Evolutionary conservation across 92 coral and sea anemone species (phyloP), one percentile per base, ranked within the genome.

Genomic region (Paragorgia papillata): DNA sequence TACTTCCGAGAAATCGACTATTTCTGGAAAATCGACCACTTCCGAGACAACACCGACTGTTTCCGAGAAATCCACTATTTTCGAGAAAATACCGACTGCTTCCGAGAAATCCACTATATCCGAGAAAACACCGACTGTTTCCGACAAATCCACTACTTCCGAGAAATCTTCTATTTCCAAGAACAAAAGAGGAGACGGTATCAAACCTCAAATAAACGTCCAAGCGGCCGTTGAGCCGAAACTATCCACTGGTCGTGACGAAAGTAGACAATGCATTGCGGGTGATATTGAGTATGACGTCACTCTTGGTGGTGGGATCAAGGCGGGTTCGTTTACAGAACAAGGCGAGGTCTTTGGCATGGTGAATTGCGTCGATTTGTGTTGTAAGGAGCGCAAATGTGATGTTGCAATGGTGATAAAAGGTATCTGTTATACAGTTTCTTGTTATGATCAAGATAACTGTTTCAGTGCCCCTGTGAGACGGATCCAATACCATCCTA

Each of bases 381-480:
- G 78, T 55, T 71, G 78, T 32, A 53, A 71, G 58, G 26, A 71
- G 32, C 1, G 17, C 2, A 55, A 49, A 55, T 71, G 78, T 20
- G 64, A 71, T 25, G 78, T 71, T 31, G 78, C 78, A 6, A 71
- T 71, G 78, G 78, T 71, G 13, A 71, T 71, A 20, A 71, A 71
- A 33, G 78, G 49, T 34, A 71, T 71, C n/a, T 71, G 78, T 71
- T 71, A 71, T 18, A 71, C 78, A 0, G 33, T 71, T 3, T 31
- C 78, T 15, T 71, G 78, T 71, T 71, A 71, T 37, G 78, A 71
- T 3, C 41, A 41, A 26, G n/a, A 31, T 9, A 83, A 81, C n/a
- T 94, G 98, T 56, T 75, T 68, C 46, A 75, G 92, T 57, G 89
- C 88, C n/a, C 98, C 98, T 65, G 90, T 83, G 19, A 85, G 86